These are phyloP conservation scores for Panurus biarmicus DNA, from an alignment of 2,113 vertebrate species.

Conservation along the genomic window DNA sequence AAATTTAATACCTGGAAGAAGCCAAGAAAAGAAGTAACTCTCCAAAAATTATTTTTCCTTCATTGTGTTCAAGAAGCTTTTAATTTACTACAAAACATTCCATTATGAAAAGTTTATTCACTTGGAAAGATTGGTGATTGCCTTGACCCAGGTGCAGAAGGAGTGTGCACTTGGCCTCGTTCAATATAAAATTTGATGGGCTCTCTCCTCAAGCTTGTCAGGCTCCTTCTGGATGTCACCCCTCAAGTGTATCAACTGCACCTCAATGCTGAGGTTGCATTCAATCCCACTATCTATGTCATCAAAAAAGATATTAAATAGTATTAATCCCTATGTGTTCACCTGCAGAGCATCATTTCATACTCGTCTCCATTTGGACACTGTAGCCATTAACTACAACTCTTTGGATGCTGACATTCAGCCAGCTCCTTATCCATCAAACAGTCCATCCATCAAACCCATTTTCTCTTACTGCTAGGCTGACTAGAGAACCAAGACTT, in stretches of 20 bases:
- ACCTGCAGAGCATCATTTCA: background rate
- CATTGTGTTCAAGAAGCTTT: background rate
- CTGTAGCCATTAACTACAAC: background rate
- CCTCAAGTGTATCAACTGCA: background rate
- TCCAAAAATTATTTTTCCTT: background rate
- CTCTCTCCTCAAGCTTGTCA: background rate
- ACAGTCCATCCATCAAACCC: background rate
- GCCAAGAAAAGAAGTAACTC: background rate
- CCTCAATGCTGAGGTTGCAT: background rate
- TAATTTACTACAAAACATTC: background rate
- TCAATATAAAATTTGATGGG: background rate
- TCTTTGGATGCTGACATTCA: background rate
- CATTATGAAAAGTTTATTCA: background rate
- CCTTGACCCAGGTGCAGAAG: background rate
- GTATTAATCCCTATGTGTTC: background rate
- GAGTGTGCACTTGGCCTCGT: accelerated
- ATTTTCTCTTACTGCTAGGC: background rate
- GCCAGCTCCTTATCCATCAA: background rate
- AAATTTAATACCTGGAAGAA: background rate
- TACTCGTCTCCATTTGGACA: background rate
- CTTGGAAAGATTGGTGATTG: background rate
- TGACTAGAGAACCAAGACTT: background rate
- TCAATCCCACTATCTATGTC: background rate
- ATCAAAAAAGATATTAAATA: background rate
- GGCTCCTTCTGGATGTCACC: background rate